phyloP scores from a whole-genome alignment of 2,113 vertebrate species.

The Drymodes brunneopygia region DNA sequence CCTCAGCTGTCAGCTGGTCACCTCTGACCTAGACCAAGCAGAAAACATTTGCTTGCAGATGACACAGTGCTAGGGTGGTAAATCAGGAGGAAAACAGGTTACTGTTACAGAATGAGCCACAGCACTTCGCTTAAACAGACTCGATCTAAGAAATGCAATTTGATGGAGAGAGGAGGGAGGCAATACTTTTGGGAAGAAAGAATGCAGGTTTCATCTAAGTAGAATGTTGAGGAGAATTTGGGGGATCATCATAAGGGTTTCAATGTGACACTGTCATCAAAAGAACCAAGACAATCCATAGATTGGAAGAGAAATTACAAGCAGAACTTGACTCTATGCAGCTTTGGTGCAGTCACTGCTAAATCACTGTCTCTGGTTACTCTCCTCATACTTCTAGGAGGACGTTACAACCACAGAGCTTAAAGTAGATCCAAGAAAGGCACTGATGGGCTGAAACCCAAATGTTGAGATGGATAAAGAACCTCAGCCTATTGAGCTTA shows the following conservation, averaged over 20 bases:
- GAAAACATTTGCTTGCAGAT: not conserved
- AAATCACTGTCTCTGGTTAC: not conserved
- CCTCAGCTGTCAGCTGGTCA: not conserved
- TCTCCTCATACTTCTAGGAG: not conserved
- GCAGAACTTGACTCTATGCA: not conserved
- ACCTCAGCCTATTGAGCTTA: not conserved
- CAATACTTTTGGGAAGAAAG: not conserved
- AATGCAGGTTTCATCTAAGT: not conserved
- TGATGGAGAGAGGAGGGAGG: not conserved
- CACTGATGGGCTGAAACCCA: not conserved
- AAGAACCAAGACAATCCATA: not conserved
- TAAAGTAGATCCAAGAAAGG: not conserved
- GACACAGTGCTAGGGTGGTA: not conserved
- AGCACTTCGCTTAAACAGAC: not conserved
- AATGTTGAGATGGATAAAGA: not conserved
- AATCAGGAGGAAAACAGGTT: not conserved
- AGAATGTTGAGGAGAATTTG: not conserved
- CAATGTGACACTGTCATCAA: not conserved
- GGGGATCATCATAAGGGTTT: not conserved
- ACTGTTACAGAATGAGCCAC: not conserved
- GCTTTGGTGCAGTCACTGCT: not conserved
- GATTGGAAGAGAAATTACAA: not conserved
- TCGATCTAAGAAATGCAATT: not conserved
- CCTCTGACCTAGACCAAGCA: not conserved
- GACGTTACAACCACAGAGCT: not conserved